phyloP scores from a whole-genome alignment of 2,797 vertebrate genomes.

The Coracias cyanogaster region DNA sequence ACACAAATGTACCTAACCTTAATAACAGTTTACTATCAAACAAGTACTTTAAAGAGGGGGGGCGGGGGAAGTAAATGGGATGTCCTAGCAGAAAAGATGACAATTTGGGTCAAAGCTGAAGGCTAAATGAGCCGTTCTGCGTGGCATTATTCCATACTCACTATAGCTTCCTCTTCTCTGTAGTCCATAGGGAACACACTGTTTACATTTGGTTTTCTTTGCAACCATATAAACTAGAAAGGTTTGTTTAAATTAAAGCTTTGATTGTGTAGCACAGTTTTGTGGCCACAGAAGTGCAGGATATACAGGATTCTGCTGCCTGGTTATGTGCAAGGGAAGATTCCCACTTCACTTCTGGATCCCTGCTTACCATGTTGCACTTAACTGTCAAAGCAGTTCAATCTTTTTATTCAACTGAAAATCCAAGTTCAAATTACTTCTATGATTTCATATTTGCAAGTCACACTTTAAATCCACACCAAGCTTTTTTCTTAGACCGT shows the following conservation, averaged over 20 bases:
- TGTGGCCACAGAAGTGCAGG: constrained; percentile 2
- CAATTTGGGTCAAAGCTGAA: background rate
- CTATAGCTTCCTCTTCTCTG: background rate
- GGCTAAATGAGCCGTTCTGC: background rate
- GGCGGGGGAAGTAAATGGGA: background rate
- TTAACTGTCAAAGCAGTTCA: background rate
- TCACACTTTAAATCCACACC: background rate
- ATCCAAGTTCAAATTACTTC: background rate
- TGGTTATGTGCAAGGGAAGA: background rate
- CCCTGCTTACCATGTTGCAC: background rate
- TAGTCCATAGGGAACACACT: background rate
- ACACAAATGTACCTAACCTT: background rate
- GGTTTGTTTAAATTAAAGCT: constrained; percentile 50
- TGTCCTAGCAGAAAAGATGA: background rate
- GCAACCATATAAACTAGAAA: constrained; percentile 9
- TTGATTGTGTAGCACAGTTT: background rate
- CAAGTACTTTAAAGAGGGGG: background rate
- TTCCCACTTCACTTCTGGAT: background rate
- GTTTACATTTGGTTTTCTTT: constrained; percentile 40
- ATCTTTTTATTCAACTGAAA: background rate
- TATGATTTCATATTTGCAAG: background rate
- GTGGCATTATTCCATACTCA: background rate
- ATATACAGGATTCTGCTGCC: background rate
- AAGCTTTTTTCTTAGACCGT: background rate
- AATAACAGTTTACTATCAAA: background rate